Evolutionary conservation across 2,888 invertebrate species (phyloP), one percentile per base, ranked within the genome.

Genomic region (Punctoribates punctum): DNA sequence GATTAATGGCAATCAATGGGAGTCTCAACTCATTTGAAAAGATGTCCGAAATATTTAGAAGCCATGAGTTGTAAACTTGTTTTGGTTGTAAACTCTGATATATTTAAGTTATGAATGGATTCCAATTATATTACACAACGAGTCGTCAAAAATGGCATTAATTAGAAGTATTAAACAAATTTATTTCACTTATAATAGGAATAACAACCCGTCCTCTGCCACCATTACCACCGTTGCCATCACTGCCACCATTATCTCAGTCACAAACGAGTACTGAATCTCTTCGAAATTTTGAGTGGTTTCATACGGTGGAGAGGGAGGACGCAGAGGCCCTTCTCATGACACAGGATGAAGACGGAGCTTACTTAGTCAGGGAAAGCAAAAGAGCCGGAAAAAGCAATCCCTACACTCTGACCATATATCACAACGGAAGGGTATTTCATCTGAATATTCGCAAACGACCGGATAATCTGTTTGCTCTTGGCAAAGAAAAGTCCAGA

Each of bases 401-500:
- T 73, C 81, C 81, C 27, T 81, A 78, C 46, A 80, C 81, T 11
- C 73, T 81, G 5, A 80, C 80, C 17, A 73, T 81, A 0, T 78
- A 78, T 11, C 79, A 80, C 77, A 79, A 79, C 27, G 79, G 76
- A 11, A 79, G 77, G 65, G 76, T 80, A 34, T 81, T 79, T 72
- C 81, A 81, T 77, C 54, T 81, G 5, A 81, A 81, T 70, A 79
- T 81, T 34, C 76, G 81, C 13, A 73, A 77, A 60, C 75, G 80
- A 73, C 54, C 76, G 15, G 81, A 81, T 75, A 78, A 77, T 11
- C 78, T 74, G 42, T 81, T 75, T 77, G 81, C 81, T 9, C 79
- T 81, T 13, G 81, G 81, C n/a, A 80, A 78, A 74, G 81, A 81
- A 74, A 81, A 81, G 76, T 74, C 76, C 27, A 80, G 77, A 75